Conservation (phyloP, 1,140 invertebrate genomes). For the Danaus melanippus region DNA sequence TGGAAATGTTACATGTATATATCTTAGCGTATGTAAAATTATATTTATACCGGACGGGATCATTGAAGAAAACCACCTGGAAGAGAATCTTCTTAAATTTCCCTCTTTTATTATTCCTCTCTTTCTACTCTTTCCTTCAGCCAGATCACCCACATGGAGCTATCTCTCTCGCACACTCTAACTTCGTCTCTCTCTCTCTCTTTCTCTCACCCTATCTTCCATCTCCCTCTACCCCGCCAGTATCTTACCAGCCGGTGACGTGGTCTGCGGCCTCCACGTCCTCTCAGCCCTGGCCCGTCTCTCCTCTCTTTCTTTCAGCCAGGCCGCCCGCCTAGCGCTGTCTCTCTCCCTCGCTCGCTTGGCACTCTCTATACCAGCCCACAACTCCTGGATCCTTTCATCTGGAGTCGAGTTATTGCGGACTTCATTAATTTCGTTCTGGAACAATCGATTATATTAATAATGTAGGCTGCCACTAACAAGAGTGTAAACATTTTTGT, state of each 20-base stretch:
- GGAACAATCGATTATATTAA: conserved; percentile 7
- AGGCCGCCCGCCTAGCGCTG: conserved; percentile 75
- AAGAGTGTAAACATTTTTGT: not conserved
- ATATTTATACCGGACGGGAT: no score
- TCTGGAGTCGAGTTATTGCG: conserved; percentile 74
- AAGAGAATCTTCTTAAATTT: no score
- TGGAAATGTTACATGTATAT: conserved; percentile 10
- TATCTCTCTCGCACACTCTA: no score
- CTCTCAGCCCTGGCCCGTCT: conserved; percentile 73
- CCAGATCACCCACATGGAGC: no score
- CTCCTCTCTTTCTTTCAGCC: conserved; percentile 81
- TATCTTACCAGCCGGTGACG: conserved; percentile 1
- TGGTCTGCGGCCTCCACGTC: conserved; percentile 62
- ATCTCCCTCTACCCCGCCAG: no score
- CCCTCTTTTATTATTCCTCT: no score
- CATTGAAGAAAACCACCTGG: no score
- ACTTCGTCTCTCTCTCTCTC: no score
- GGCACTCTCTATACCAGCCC: conserved; percentile 80
- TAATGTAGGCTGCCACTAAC: no score
- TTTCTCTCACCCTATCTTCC: no score
- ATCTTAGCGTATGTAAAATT: no score
- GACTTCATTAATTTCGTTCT: conserved; percentile 64
- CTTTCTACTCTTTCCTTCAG: no score
- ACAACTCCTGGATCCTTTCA: conserved; percentile 80
- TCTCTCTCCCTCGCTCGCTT: conserved; percentile 80